phyloP scores from a whole-genome alignment of 1,140 invertebrate species.

The Sminthurides bifidus region DNA sequence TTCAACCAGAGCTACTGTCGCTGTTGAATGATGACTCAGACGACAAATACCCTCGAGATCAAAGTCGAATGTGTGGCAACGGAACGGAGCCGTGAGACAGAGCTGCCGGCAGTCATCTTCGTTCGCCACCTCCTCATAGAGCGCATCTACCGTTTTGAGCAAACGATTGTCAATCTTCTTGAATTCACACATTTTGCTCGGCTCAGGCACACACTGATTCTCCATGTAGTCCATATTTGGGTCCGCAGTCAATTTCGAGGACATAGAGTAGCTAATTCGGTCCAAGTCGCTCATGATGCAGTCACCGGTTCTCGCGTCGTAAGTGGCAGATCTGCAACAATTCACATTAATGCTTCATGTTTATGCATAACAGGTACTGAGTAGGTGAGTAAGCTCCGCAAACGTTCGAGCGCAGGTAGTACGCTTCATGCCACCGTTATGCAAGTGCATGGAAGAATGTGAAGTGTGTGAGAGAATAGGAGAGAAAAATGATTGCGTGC shows the following conservation, averaged over 20 bases:
- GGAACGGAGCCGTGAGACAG: slow-evolving; percentile 40
- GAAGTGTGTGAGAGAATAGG: no score
- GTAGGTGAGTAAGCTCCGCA: no score
- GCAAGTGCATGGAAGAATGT: no score
- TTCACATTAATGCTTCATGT: no score
- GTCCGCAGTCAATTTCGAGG: slow-evolving; percentile 27
- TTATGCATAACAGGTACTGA: no score
- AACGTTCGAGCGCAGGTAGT: no score
- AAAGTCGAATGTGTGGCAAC: slow-evolving; percentile 45
- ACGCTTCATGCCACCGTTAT: no score
- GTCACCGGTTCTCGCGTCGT: slow-evolving; percentile 37
- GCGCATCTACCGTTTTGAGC: slow-evolving; percentile 44
- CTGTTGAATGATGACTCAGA: slow-evolving; percentile 41
- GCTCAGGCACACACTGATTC: slow-evolving; percentile 43
- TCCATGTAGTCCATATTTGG: slow-evolving; percentile 37
- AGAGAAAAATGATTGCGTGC: no score
- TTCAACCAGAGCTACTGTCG: slow-evolving; percentile 39
- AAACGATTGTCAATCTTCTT: slow-evolving; percentile 38
- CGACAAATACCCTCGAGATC: slow-evolving; percentile 44
- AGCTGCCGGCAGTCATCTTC: slow-evolving; percentile 41
- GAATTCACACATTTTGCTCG: slow-evolving; percentile 44
- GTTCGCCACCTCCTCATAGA: slow-evolving; percentile 39
- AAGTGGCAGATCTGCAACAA: slow-evolving; percentile 43
- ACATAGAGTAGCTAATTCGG: slow-evolving; percentile 36
- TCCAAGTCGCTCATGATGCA: slow-evolving; percentile 43